Evolutionary conservation across 2,888 invertebrate species (phyloP).

Genomic region (Hesperia comma): DNA sequence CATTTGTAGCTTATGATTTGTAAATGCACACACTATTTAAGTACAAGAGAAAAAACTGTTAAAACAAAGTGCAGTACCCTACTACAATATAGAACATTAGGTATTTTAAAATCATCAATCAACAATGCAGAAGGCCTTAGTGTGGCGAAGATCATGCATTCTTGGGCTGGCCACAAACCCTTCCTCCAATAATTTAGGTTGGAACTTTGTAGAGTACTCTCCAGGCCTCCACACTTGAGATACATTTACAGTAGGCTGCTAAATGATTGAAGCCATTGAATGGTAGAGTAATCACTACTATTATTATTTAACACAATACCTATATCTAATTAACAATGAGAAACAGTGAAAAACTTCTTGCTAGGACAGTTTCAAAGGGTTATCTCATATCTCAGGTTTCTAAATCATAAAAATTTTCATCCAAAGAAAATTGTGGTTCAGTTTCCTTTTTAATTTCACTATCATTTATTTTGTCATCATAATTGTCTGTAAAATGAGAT

Average conservation of each 20-base stretch:
- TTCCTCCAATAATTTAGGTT: no score
- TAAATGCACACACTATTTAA: not conserved
- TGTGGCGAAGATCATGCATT: not conserved
- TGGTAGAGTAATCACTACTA: not conserved
- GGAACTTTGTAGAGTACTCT: no score
- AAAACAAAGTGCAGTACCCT: constrained; percentile 1
- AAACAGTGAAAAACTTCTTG: not conserved
- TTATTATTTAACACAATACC: not conserved
- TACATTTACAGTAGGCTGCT: not conserved
- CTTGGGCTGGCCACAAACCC: no score
- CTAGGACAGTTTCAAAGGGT: not conserved
- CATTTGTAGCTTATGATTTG: not conserved
- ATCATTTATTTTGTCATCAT: constrained; percentile 69
- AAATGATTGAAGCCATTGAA: not conserved
- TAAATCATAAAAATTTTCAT: constrained; percentile 74
- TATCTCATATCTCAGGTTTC: constrained; percentile 62
- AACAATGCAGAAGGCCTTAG: not conserved
- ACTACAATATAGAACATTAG: constrained; percentile 5
- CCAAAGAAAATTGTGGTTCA: constrained; percentile 64
- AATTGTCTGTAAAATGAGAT: constrained; percentile 81
- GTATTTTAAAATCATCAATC: no score
- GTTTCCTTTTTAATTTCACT: constrained; percentile 72
- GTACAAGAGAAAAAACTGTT: not conserved
- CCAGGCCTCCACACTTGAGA: no score
- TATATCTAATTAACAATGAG: constrained; percentile 5